A percentile compares a stretch with the other conserved stretches of the same genome.
Evolutionary conservation across 2,797 vertebrate genomes (phyloP).

Genomic region (Nasua narica): DNA sequence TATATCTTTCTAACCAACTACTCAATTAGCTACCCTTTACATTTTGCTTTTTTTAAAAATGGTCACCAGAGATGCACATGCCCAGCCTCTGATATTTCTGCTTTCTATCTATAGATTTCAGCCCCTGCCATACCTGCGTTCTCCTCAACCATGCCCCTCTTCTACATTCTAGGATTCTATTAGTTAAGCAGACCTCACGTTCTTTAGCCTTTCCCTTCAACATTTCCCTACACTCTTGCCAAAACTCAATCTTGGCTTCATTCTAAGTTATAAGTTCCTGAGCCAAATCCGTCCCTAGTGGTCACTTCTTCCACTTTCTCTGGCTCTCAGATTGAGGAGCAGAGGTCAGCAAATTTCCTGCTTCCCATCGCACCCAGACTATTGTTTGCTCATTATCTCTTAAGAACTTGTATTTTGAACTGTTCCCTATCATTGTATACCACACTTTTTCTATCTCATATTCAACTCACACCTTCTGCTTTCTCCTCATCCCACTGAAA

Average conservation of each 20-base stretch:
- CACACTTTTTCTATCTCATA: not conserved
- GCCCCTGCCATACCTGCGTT: not conserved
- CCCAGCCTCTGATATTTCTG: not conserved
- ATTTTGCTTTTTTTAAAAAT: slow-evolving; percentile 23
- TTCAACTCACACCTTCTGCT: not conserved
- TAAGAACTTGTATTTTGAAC: not conserved
- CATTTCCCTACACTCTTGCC: not conserved
- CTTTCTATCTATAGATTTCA: not conserved
- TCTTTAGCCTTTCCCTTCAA: slow-evolving; percentile 21
- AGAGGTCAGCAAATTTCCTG: slow-evolving; percentile 44
- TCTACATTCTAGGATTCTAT: not conserved
- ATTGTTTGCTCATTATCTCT: not conserved
- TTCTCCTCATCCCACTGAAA: not conserved
- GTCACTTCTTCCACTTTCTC: slow-evolving; percentile 46
- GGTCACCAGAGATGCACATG: not conserved
- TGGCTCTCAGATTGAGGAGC: not conserved
- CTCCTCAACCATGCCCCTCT: not conserved
- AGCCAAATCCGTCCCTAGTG: slow-evolving; percentile 27
- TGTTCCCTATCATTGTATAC: not conserved
- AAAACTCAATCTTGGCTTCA: slow-evolving; percentile 15
- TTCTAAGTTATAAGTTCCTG: not conserved
- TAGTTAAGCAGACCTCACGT: not conserved
- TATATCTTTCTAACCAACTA: not conserved
- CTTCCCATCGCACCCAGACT: not conserved
- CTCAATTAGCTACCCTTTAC: not conserved